Base-by-base conservation (phyloP, 2,888 invertebrate species). In the Furcula furcula region DNA sequence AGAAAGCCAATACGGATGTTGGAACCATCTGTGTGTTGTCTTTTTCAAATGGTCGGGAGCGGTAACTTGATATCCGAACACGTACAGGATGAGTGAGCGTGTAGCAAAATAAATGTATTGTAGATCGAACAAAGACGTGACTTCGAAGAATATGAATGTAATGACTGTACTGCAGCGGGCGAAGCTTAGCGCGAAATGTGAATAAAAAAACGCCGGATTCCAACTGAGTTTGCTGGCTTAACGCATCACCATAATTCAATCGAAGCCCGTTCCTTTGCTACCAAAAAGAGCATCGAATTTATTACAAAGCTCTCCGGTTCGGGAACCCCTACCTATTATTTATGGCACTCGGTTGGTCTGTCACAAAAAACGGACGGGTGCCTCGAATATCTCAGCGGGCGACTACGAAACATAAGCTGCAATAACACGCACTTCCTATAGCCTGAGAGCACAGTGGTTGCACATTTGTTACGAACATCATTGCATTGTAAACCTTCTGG, bases 231-330 rank as follows among this genome's bases (percentile, higher is more conserved):
- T 66, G 71, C 75, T 69, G 79, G 86, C 84, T 87, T 84, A 87
- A 79, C 83, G 79, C 80, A 87, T 86, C 85, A 77, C 75, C 84
- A 88, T 88, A 86, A 86, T 86, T 88, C 88, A 87, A 86, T 87
- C 76, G 76, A 62, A 71, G 72, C 65, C 70, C 70, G 76, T 66
- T 83, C 71, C 76, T 77, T 78, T 73, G 80, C 77, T 84, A 80
- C 84, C 79, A 82, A 87, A 79, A 88, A 82, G 87, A 87, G 82
- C 87, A 86, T 79, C 81, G 75, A 80, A 85, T 87, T 87, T 86
- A 86, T 85, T 82, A 87, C 86, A 84, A 86, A 80, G 84, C 82
- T 73, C 74, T 76, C 72, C 71, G 65, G 73, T 74, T 75, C 75
- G 71, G 77, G 82, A 76, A 79, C 84, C 86, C 87, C 83, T 83